Evolutionary conservation across 2,797 vertebrate species (phyloP).

Genomic region (Petrocephalus sullivani): DNA sequence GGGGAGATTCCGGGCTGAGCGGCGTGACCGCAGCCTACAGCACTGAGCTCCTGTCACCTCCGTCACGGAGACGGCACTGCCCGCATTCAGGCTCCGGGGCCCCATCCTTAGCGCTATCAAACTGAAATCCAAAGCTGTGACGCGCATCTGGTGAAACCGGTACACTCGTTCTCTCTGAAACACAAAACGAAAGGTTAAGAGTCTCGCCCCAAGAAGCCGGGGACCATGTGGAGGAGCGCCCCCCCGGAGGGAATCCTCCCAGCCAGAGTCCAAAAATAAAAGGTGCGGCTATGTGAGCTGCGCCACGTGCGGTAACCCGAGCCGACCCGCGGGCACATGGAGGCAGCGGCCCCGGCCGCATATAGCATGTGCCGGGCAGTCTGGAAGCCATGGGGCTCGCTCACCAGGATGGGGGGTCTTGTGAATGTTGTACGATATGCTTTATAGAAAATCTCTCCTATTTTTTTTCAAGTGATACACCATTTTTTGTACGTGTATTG

Average conservation of each 20-base stretch:
- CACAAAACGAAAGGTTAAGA: neutral
- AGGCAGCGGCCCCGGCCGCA: neutral
- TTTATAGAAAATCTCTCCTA: neutral
- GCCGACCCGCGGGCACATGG: neutral
- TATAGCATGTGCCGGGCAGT: neutral
- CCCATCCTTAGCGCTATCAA: neutral
- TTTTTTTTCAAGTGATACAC: neutral
- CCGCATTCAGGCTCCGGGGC: neutral
- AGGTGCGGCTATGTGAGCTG: neutral
- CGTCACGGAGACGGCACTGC: neutral
- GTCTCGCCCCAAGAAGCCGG: neutral
- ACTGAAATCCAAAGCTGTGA: neutral
- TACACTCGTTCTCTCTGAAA: neutral
- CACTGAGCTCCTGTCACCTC: neutral
- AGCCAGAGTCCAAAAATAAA: neutral
- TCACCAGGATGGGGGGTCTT: neutral
- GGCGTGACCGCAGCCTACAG: neutral
- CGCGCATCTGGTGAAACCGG: neutral
- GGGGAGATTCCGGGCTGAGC: neutral
- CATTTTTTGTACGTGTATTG: neutral
- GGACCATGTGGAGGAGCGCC: neutral
- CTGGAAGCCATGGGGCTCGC: neutral
- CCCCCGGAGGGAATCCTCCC: neutral
- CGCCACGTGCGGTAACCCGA: neutral
- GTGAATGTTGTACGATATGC: neutral